Percentiles rank a stretch among this genome's conserved stretches.
Conservation (phyloP, 2,888 invertebrate species). For the Andrena camellia region DNA sequence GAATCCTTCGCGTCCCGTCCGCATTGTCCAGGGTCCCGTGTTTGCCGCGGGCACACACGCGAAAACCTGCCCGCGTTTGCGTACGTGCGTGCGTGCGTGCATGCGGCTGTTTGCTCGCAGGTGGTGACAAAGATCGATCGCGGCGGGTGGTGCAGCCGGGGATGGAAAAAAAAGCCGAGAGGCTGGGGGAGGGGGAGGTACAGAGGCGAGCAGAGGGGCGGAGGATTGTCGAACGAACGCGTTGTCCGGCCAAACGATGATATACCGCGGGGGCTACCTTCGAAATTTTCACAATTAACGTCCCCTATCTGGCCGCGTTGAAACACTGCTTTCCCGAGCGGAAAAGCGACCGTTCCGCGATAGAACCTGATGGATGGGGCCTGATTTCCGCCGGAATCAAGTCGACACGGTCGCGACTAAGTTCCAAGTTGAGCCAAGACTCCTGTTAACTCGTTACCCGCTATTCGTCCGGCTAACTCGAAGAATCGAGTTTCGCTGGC, state of each 20-base stretch:
- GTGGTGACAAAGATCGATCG: slow-evolving; percentile 75
- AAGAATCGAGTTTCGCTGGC: slow-evolving; percentile 28
- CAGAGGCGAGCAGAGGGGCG: slow-evolving; percentile 2
- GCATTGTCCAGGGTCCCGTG: slow-evolving; percentile 68
- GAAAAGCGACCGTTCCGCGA: background rate
- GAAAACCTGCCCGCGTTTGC: slow-evolving; percentile 36
- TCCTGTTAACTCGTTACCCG: slow-evolving; percentile 40
- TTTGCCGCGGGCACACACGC: slow-evolving; percentile 59
- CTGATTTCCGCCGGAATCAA: slow-evolving; percentile 30
- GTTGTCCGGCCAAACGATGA: slow-evolving; percentile 63
- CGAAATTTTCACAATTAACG: slow-evolving; percentile 68
- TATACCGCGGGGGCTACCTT: slow-evolving; percentile 53
- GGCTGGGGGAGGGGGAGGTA: background rate
- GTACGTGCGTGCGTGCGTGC: slow-evolving; percentile 20
- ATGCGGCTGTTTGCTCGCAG: slow-evolving; percentile 61
- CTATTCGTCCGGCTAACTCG: slow-evolving; percentile 38
- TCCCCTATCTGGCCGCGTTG: slow-evolving; percentile 38
- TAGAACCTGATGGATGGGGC: slow-evolving; percentile 18
- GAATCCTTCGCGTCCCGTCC: slow-evolving; percentile 69
- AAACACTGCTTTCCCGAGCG: slow-evolving; percentile 40
- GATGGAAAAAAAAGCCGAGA: slow-evolving; percentile 43
- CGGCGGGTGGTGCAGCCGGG: slow-evolving; percentile 48
- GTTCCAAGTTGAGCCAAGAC: background rate
- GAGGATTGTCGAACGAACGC: slow-evolving; percentile 42
- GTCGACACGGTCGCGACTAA: slow-evolving; percentile 29